These are phyloP conservation scores for Ctenopoma kingsleyae DNA, from an alignment of 2,797 vertebrate genomes.

Conservation along the genomic window DNA sequence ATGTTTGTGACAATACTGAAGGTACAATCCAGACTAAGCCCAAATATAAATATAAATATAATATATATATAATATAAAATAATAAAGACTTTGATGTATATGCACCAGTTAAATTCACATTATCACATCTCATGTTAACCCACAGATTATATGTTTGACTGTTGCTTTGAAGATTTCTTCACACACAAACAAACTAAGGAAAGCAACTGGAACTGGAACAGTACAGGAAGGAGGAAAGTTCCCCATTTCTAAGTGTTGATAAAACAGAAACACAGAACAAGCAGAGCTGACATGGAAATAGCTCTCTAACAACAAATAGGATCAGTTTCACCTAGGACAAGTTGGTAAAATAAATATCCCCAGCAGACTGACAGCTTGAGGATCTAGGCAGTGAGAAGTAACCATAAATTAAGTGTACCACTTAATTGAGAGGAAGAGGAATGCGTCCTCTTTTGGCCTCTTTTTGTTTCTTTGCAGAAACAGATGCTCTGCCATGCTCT, in stretches of 20 bases:
- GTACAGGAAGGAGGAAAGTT: slow-evolving; percentile 65
- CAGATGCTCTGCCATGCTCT: slow-evolving; percentile 40
- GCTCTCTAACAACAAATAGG: slow-evolving; percentile 45
- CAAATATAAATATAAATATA: slow-evolving; percentile 14
- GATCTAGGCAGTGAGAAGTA: slow-evolving; percentile 40
- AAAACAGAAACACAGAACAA: slow-evolving; percentile 58
- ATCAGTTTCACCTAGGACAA: slow-evolving; percentile 46
- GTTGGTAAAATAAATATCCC: slow-evolving; percentile 37
- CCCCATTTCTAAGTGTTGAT: slow-evolving; percentile 46
- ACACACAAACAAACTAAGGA: slow-evolving; percentile 14
- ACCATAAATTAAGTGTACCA: slow-evolving; percentile 47
- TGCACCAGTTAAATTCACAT: neutral
- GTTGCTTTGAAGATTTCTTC: slow-evolving; percentile 22
- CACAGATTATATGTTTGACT: neutral
- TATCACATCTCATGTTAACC: neutral
- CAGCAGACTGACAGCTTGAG: slow-evolving; percentile 40
- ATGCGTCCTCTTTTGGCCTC: slow-evolving; percentile 47
- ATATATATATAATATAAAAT: too few species aligned
- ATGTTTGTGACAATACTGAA: slow-evolving; percentile 1
- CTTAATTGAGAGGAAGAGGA: slow-evolving; percentile 57
- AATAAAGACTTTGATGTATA: slow-evolving; percentile 11
- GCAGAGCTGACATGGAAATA: slow-evolving; percentile 50
- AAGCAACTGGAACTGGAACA: slow-evolving; percentile 63
- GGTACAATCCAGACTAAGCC: slow-evolving; percentile 15
- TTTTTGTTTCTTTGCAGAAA: slow-evolving; percentile 42